Conservation (phyloP, 2,113 vertebrate genomes). For the Syngnathus floridae region DNA sequence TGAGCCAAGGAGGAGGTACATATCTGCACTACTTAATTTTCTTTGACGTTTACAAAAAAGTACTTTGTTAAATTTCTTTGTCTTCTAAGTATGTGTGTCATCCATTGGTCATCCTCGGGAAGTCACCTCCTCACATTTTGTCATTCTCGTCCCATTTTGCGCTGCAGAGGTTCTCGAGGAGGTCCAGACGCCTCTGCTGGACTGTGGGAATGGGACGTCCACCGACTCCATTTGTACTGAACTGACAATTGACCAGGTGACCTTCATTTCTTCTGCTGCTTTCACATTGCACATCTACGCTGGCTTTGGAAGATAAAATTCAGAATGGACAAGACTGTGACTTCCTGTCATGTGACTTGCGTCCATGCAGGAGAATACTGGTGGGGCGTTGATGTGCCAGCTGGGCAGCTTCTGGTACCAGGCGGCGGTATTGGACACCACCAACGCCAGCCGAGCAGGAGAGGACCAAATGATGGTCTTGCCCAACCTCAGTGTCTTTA, state of each 20-base stretch:
- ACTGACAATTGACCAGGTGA: conserved; percentile 44
- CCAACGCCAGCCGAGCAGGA: not conserved
- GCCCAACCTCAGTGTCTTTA: not conserved
- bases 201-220: conserved; percentile 16
- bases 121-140: not conserved
- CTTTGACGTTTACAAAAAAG: not conserved
- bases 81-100: not conserved
- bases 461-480: not conserved
- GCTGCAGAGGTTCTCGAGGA: conserved; percentile 43
- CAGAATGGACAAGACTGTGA: not conserved
- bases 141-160: not conserved
- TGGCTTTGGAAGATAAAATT: not conserved
- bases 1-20: conserved; percentile 32
- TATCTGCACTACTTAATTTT: conserved; percentile 10
- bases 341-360: not conserved
- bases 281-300: not conserved
- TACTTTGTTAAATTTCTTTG: no score
- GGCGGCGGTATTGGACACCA: conserved; percentile 23
- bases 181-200: conserved; percentile 21
- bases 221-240: conserved; percentile 33
- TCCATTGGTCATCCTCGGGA: not conserved
- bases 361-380: conserved; percentile 37
- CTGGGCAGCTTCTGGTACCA: conserved; percentile 40
- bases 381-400: conserved; percentile 52
- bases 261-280: no score